These are phyloP conservation scores for Xyliphius kryptos DNA, from an alignment of 2,113 vertebrate genomes.

Conservation along the genomic window DNA sequence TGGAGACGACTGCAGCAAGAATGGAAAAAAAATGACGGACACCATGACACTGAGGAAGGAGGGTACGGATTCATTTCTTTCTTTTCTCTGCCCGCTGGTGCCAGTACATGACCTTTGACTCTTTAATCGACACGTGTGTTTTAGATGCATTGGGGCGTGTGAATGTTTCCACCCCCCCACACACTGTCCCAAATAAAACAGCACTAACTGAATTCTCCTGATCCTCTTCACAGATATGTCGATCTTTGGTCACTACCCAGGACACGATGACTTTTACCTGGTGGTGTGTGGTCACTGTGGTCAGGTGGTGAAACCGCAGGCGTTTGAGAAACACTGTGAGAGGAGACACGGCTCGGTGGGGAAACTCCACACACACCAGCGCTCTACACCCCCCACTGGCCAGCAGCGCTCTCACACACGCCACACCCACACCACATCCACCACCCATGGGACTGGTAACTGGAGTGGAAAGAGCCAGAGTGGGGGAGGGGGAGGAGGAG, in stretches of 20 bases:
- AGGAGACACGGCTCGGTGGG: constrained; percentile 79
- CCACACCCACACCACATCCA: constrained; percentile 67
- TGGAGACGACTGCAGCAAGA: constrained; percentile 77
- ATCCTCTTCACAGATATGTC: constrained; percentile 85
- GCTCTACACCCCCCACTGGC: constrained; percentile 58
- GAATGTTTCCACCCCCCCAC: no score
- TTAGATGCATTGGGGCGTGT: no score
- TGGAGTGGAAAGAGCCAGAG: constrained; percentile 58
- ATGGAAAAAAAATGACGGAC: constrained; percentile 75
- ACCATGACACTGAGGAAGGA: constrained; percentile 91
- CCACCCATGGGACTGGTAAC: constrained; percentile 44
- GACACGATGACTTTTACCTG: constrained; percentile 90
- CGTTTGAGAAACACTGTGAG: constrained; percentile 92
- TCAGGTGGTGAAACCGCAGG: constrained; percentile 92
- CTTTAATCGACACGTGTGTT: no score
- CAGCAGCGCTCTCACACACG: constrained; percentile 67
- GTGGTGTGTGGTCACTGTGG: constrained; percentile 91
- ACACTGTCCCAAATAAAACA: no score
- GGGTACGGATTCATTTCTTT: no score
- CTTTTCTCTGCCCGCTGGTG: no score
- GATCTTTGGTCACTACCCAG: constrained; percentile 89
- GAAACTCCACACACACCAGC: constrained; percentile 74
- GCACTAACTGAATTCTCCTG: no score
- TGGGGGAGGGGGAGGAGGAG: no score
- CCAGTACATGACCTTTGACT: no score